These are phyloP conservation scores for Fukomys damarensis DNA, from an alignment of 2,113 vertebrate species.

Conservation along the genomic window DNA sequence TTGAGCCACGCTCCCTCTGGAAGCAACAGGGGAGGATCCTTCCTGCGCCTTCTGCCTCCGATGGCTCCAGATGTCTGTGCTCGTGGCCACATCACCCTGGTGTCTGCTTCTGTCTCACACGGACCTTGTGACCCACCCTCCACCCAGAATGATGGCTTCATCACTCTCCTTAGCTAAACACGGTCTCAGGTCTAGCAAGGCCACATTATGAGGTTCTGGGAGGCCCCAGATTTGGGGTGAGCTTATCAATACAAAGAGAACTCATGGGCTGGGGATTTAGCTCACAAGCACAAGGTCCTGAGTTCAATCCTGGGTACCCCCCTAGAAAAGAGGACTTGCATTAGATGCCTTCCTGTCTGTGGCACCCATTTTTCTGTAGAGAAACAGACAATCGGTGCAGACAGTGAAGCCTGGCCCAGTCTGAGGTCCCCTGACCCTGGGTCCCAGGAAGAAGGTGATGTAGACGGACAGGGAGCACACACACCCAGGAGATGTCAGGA, in stretches of 20 bases:
- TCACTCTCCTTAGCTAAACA: background rate
- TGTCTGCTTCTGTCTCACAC: background rate
- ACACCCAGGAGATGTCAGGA: background rate
- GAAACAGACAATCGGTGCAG: too few relatives aligned
- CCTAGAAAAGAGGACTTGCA: background rate
- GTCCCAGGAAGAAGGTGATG: background rate
- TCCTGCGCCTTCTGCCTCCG: background rate
- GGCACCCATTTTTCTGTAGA: background rate
- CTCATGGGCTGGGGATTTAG: too few relatives aligned
- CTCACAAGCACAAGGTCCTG: too few relatives aligned
- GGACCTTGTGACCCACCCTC: background rate
- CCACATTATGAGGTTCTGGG: too few relatives aligned
- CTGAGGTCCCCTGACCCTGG: background rate
- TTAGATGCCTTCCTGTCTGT: accelerated
- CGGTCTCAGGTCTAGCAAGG: background rate
- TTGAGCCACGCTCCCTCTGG: accelerated
- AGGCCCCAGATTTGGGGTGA: background rate
- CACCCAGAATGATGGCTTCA: background rate
- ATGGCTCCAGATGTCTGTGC: background rate
- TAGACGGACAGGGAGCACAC: background rate
- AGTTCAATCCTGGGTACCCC: too few relatives aligned
- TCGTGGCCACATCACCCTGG: accelerated
- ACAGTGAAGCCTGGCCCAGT: background rate
- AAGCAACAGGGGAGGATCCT: accelerated
- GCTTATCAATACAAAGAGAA: background rate